Percentiles rank a stretch among this genome's conserved stretches.
Evolutionary conservation across 2,797 vertebrate species (phyloP).

Genomic region (Carduelis carduelis): DNA sequence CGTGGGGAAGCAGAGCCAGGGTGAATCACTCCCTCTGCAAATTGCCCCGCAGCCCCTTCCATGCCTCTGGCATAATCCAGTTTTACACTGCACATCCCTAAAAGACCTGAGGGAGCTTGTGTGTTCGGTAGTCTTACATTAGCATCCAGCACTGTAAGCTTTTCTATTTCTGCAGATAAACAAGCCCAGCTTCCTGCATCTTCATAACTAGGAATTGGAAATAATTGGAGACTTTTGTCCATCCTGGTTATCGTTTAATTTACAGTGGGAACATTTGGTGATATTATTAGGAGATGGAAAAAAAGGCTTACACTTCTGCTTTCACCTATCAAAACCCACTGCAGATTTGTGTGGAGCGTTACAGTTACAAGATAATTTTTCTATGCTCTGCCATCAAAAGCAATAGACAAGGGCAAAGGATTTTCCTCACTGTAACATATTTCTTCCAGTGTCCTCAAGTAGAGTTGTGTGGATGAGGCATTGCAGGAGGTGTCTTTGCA

Average conservation of each 20-base stretch:
- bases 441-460: not conserved
- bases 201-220: not conserved
- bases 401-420: not conserved
- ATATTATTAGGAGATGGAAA: not conserved
- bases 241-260: not conserved
- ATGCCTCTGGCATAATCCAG: not conserved
- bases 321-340: not conserved
- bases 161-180: not conserved
- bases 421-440: not conserved
- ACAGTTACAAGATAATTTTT: not conserved
- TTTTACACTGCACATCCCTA: not conserved
- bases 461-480: not conserved
- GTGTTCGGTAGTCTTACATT: not conserved
- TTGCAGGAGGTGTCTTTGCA: not conserved
- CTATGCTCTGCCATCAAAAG: not conserved
- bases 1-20: not conserved
- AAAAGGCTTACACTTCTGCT: not conserved
- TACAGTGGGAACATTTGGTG: not conserved
- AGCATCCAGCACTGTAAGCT: not conserved
- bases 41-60: not conserved
- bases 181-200: not conserved
- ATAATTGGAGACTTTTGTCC: not conserved
- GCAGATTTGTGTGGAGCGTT: not conserved
- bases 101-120: not conserved
- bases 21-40: not conserved